These are phyloP conservation scores for Bombus sibiricus DNA, from an alignment of 1,140 invertebrate genomes.

Conservation along the genomic window DNA sequence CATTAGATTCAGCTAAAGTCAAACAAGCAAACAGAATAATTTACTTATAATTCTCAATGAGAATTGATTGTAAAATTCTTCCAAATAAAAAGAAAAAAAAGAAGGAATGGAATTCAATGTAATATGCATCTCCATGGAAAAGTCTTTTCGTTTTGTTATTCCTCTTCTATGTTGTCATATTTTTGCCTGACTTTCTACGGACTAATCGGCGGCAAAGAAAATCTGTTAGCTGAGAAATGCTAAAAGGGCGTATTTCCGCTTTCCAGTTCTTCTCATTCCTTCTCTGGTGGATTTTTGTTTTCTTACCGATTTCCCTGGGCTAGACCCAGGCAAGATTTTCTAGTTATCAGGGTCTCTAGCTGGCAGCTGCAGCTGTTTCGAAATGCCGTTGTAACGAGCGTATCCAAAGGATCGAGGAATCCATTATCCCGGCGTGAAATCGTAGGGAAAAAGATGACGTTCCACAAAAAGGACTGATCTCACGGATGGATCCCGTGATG, in stretches of 20 bases:
- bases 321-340: neutral
- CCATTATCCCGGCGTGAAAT: conserved; percentile 80
- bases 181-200: neutral
- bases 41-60: no score
- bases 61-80: no score
- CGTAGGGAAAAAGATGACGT: conserved; percentile 76
- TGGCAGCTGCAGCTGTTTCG: conserved; percentile 80
- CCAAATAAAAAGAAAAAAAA: no score
- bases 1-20: no score
- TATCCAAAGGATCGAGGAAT: conserved; percentile 80
- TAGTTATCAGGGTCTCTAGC: conserved; percentile 49
- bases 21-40: no score
- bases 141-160: neutral
- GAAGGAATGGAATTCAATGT: no score
- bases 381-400: conserved; percentile 80
- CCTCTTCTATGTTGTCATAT: neutral
- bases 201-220: neutral
- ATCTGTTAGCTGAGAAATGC: neutral
- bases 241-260: neutral
- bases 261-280: neutral
- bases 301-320: neutral
- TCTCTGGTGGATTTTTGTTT: conserved; percentile 2
- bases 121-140: no score
- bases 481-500: conserved; percentile 77
- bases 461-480: conserved; percentile 76